A percentile compares a stretch with the other conserved stretches of the same genome.
These are phyloP conservation scores for Melanostigma gelatinosum DNA, from an alignment of 2,113 vertebrate species.

Conservation along the genomic window DNA sequence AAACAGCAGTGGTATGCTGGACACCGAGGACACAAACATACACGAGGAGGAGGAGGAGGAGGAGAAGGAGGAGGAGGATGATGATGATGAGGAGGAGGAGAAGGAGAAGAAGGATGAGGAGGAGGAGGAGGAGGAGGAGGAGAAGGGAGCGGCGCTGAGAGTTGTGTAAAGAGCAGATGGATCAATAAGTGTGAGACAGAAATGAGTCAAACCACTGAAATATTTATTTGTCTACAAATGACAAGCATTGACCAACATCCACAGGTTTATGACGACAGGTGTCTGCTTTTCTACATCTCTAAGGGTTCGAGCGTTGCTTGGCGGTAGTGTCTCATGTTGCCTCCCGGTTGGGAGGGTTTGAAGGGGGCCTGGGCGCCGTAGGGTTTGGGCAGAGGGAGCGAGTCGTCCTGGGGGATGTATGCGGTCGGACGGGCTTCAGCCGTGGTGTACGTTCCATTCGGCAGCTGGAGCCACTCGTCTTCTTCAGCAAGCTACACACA, in stretches of 20 bases:
- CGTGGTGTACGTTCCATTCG: constrained; percentile 76
- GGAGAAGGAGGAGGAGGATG: neutral
- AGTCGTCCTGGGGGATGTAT: constrained; percentile 80
- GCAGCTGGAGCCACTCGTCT: constrained; percentile 75
- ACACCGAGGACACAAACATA: constrained; percentile 11
- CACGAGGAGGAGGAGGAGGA: neutral
- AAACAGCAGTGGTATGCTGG: constrained; percentile 17
- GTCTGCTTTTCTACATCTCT: constrained; percentile 20
- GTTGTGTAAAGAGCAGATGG: neutral
- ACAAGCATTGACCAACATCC: neutral
- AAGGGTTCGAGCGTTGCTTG: constrained; percentile 77
- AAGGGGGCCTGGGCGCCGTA: constrained; percentile 87
- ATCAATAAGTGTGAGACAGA: neutral
- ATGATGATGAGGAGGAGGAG: neutral
- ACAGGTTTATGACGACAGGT: neutral
- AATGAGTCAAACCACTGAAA: neutral
- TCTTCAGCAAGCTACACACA: constrained; percentile 78
- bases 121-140: neutral
- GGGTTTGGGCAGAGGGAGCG: constrained; percentile 86
- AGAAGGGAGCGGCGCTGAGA: neutral
- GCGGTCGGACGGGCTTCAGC: constrained; percentile 85
- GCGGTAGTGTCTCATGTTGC: constrained; percentile 86
- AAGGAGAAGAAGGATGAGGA: too few relatives aligned
- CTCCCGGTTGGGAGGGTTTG: constrained; percentile 83
- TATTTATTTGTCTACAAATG: neutral